A percentile compares a stretch with the other conserved stretches of the same genome.
Evolutionary conservation across 2,888 invertebrate species (phyloP).

Genomic region (Belgica antarctica): DNA sequence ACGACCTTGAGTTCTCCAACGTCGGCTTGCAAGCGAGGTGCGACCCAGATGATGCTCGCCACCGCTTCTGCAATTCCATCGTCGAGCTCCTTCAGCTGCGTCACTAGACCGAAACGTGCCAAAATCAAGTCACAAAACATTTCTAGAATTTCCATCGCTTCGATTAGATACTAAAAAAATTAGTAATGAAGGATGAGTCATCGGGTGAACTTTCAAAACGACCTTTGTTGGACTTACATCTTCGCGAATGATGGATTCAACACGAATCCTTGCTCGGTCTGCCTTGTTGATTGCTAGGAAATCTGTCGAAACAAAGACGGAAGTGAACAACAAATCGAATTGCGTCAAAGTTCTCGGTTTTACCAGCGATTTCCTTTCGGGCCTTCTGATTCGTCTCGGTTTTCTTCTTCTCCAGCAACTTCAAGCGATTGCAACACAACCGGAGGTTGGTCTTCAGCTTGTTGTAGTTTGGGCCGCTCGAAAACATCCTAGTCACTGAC

Average conservation of each 20-base stretch:
- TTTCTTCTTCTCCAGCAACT: slow-evolving; percentile 95
- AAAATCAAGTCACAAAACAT: slow-evolving; percentile 98
- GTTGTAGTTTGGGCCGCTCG: slow-evolving; percentile 86
- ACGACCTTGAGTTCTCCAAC: slow-evolving; percentile 76
- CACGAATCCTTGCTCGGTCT: slow-evolving; percentile 91
- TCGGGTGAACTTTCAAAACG: slow-evolving; percentile 15
- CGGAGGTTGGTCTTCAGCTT: slow-evolving; percentile 96
- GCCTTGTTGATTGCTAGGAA: slow-evolving; percentile 82
- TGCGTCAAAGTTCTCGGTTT: not conserved
- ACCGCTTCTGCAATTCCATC: slow-evolving; percentile 95
- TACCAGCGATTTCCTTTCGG: slow-evolving; percentile 84
- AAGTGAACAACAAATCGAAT: slow-evolving; percentile 11
- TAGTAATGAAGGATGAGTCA: not conserved
- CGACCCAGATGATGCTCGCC: slow-evolving; percentile 94
- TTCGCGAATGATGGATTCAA: slow-evolving; percentile 89
- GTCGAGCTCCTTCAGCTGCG: slow-evolving; percentile 95
- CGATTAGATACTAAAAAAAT: slow-evolving; percentile 83
- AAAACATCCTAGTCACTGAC: slow-evolving; percentile 66
- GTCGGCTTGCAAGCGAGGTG: slow-evolving; percentile 86
- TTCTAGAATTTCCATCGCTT: slow-evolving; percentile 98
- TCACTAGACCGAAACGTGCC: slow-evolving; percentile 93
- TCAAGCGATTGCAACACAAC: slow-evolving; percentile 87
- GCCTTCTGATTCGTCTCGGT: slow-evolving; percentile 95
- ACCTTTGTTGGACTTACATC: slow-evolving; percentile 30
- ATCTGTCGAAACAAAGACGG: slow-evolving; percentile 58